Base-by-base conservation (phyloP, 2,797 vertebrate genomes). In the Vespertilio murinus region DNA sequence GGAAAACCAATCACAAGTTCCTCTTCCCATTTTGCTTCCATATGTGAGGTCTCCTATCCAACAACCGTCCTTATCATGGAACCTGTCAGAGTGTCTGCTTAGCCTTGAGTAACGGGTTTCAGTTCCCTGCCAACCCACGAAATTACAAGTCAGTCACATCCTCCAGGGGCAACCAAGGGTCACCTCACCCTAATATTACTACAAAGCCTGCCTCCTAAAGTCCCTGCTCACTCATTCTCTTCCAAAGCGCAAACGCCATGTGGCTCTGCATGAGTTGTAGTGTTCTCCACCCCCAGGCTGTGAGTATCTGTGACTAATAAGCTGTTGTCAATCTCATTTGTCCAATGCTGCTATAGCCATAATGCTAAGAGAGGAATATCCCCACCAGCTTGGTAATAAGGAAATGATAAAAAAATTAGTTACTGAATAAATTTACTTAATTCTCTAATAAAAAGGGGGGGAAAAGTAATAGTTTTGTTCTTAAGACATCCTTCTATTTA, bases 401-500 rank as follows among this genome's bases (percentile, higher is more conserved):
- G n/a, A 90, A 77, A 7, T n/a, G n/a, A 75, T 52, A 20, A 65
- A 80, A 81, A 81, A 30, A 28, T 52, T 59, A 64, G 9, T 59
- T 81, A 28, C 23, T 82, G 88, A 83, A 77, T 30, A 82, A 22
- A 49, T 86, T 33, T 79, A n/a, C 20, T 82, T 83, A 4, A n/a
- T 91, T 73, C 4, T 88, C 87, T 59, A 61, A 40, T 14, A 81
- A n/a, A 69, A 23, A 65, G 6, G 12, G 9, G 16, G 16, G n/a
- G n/a, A 81, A 65, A 79, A 52, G n/a, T 64, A 80, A 70, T 93
- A 23, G 8, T 78, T 52, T 85, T 84, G 28, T 17, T 64, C 73
- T 87, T 59, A 82, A 69, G 42, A 77, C 3, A 59, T 33, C 7
- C 56, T 94, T 83, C 18, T 20, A 83, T 61, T 59, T 69, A 96